Evolutionary conservation across 2,113 vertebrate species (phyloP).

Genomic region (Tyrannus savana): DNA sequence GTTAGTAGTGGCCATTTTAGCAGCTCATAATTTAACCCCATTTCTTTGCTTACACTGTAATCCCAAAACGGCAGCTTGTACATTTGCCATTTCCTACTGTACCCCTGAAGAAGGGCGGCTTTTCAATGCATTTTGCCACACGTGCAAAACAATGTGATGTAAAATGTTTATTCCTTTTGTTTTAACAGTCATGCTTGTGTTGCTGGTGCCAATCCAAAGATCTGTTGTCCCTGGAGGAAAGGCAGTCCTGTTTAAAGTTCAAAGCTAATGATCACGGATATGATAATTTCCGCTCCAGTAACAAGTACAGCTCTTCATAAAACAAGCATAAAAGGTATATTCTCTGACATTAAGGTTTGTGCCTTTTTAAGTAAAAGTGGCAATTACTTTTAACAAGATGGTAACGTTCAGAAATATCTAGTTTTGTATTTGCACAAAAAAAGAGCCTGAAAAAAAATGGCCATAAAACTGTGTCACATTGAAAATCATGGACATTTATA

Average conservation of each 20-base stretch:
- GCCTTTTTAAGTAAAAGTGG: slow-evolving; percentile 50
- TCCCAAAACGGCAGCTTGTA: not conserved
- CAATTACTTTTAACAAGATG: slow-evolving; percentile 6
- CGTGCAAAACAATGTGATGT: not conserved
- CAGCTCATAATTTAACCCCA: not conserved
- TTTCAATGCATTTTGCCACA: not conserved
- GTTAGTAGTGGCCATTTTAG: not conserved
- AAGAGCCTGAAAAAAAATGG: not conserved
- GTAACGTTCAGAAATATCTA: slow-evolving; percentile 16
- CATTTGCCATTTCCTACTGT: not conserved
- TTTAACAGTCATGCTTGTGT: slow-evolving; percentile 87
- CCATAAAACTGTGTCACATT: not conserved
- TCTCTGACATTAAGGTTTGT: not conserved
- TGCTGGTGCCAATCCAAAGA: slow-evolving; percentile 85
- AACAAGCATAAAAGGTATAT: slow-evolving; percentile 34
- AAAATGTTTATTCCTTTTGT: slow-evolving; percentile 47
- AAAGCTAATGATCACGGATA: slow-evolving; percentile 88
- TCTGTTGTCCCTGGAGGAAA: slow-evolving; percentile 82
- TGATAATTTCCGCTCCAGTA: slow-evolving; percentile 89
- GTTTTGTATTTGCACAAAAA: slow-evolving; percentile 49
- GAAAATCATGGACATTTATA: not conserved
- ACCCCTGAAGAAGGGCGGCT: not conserved
- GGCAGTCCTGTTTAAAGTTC: slow-evolving; percentile 88
- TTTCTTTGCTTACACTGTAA: not conserved
- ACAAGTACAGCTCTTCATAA: slow-evolving; percentile 91